These are phyloP conservation scores for Mercenaria mercenaria DNA, from an alignment of 1,140 invertebrate genomes.

Conservation along the genomic window DNA sequence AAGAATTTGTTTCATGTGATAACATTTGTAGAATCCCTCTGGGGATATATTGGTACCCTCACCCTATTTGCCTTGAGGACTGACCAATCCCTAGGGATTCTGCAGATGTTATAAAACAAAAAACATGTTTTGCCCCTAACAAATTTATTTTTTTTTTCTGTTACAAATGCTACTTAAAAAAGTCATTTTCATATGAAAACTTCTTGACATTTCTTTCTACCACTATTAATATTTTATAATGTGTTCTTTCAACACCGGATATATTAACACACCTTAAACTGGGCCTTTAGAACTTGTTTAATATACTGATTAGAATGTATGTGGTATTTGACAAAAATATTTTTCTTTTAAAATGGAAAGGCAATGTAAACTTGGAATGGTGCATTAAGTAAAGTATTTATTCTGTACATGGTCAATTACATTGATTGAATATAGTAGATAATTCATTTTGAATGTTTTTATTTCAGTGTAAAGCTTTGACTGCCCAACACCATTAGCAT, in stretches of 20 bases:
- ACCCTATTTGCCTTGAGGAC: too few relatives aligned
- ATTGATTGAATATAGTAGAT: conserved; percentile 25
- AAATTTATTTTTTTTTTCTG: too few relatives aligned
- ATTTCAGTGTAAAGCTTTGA: background rate
- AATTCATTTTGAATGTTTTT: conserved; percentile 8
- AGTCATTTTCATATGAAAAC: too few relatives aligned
- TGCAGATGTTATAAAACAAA: too few relatives aligned
- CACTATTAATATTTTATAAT: background rate
- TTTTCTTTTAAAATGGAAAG: conserved; percentile 5
- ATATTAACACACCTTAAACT: background rate
- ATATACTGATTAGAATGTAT: background rate
- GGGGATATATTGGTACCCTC: too few relatives aligned
- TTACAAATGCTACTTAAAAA: too few relatives aligned
- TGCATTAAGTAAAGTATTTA: background rate
- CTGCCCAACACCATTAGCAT: background rate
- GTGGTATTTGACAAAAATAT: conserved; percentile 1
- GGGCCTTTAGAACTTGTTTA: background rate
- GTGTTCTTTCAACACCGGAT: background rate
- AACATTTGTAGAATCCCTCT: too few relatives aligned
- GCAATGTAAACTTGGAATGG: background rate
- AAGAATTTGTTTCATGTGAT: too few relatives aligned
- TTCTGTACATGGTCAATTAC: conserved; percentile 4
- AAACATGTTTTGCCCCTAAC: too few relatives aligned
- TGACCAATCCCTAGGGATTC: too few relatives aligned
- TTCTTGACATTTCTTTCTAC: too few relatives aligned